phyloP scores from a whole-genome alignment of 1,140 invertebrate species.

The Liolophura sinensis region DNA sequence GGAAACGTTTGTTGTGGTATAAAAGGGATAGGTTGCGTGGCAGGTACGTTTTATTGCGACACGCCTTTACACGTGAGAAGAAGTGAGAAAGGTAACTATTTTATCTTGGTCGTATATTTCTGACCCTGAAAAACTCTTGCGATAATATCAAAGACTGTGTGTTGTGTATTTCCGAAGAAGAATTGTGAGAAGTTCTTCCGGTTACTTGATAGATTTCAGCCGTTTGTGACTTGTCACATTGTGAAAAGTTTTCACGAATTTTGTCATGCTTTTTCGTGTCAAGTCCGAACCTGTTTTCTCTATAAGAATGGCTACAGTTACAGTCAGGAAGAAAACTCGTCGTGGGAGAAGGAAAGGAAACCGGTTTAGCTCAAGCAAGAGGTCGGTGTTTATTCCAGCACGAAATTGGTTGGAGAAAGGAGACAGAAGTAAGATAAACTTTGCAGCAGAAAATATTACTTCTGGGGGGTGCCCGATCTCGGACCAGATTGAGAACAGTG shows the following conservation, averaged over 20 bases:
- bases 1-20: no score
- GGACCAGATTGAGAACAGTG: no score
- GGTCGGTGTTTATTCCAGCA: slow-evolving; percentile 3
- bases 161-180: not conserved
- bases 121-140: no score
- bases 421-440: no score
- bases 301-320: slow-evolving; percentile 1
- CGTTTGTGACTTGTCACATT: not conserved
- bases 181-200: not conserved
- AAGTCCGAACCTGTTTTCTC: not conserved
- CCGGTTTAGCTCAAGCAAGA: not conserved
- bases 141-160: slow-evolving; percentile 2
- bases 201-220: not conserved
- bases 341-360: slow-evolving; percentile 24
- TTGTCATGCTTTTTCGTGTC: not conserved
- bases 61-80: no score
- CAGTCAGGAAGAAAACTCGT: slow-evolving; percentile 25
- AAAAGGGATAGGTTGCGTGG: no score
- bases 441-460: no score
- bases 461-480: no score
- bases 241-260: slow-evolving; percentile 1
- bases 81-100: no score
- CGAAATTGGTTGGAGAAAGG: not conserved
- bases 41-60: no score
- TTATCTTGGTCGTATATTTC: no score